Conservation (phyloP, 1,140 invertebrate genomes). For the Watersipora subatra region DNA sequence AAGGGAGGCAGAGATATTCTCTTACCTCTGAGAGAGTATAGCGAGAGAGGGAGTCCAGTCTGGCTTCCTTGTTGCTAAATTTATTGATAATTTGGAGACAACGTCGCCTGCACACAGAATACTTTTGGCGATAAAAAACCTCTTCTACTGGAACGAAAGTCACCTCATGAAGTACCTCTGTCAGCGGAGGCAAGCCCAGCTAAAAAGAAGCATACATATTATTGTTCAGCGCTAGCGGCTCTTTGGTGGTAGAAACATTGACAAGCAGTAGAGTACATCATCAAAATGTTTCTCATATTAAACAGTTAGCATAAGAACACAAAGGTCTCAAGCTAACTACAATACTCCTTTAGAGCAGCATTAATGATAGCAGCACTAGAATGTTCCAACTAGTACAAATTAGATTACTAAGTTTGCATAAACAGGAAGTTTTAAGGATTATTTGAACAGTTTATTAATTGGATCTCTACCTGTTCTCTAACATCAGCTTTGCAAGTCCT, state of each 20-base stretch:
- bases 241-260: not conserved
- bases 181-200: slow-evolving; percentile 42
- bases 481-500: slow-evolving; percentile 55
- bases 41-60: not conserved
- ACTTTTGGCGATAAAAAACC: slow-evolving; percentile 47
- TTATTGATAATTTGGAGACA: not conserved
- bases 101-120: slow-evolving; percentile 10
- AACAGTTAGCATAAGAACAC: not conserved
- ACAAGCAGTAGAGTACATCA: not conserved
- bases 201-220: slow-evolving; percentile 13
- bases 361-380: not conserved
- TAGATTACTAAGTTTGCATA: no score
- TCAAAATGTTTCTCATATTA: not conserved
- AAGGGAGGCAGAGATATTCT: no score
- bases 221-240: not conserved
- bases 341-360: not conserved
- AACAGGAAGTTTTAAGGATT: no score
- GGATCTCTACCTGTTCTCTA: slow-evolving; percentile 46
- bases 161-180: slow-evolving; percentile 42
- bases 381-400: no score
- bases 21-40: no score
- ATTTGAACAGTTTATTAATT: no score
- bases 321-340: not conserved
- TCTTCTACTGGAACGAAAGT: slow-evolving; percentile 49
- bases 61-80: not conserved